phyloP scores from a whole-genome alignment of 2,888 invertebrate species.

The Octonoba sinensis region DNA sequence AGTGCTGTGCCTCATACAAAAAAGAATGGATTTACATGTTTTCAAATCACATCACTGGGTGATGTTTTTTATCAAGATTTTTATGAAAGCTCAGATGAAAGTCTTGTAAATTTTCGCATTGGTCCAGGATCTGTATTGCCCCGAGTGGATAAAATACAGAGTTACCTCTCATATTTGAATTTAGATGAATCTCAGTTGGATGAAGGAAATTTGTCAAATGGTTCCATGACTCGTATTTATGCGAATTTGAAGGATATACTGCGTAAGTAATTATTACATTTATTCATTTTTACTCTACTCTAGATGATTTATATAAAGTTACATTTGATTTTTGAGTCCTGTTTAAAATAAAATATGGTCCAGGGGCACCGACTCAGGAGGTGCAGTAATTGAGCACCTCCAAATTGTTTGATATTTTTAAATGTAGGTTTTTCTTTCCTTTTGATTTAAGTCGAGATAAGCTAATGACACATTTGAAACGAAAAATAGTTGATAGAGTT shows the following conservation, averaged over 20 bases:
- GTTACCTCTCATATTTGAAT: constrained; percentile 15
- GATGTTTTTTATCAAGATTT: constrained; percentile 60
- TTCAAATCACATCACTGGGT: constrained; percentile 49
- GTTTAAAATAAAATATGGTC: no score
- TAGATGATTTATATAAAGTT: no score
- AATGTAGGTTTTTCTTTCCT: no score
- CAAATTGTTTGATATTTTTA: no score
- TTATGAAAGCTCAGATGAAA: background rate
- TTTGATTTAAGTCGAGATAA: no score
- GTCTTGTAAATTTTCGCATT: constrained; percentile 18
- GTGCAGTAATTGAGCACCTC: no score
- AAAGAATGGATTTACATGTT: constrained; percentile 30
- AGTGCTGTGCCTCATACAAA: constrained; percentile 21
- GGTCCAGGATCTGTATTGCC: constrained; percentile 37
- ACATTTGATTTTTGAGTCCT: no score
- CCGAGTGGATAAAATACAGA: constrained; percentile 26
- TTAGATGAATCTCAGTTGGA: no score
- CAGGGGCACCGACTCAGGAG: no score
- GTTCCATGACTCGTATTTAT: background rate
- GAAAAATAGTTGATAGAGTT: no score
- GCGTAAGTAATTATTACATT: constrained; percentile 22
- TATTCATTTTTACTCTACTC: background rate
- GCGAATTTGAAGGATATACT: constrained; percentile 28
- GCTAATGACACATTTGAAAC: no score
- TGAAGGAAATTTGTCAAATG: no score